These are phyloP conservation scores for Ophonus ardosiacus DNA, from an alignment of 2,888 invertebrate genomes.

Conservation along the genomic window DNA sequence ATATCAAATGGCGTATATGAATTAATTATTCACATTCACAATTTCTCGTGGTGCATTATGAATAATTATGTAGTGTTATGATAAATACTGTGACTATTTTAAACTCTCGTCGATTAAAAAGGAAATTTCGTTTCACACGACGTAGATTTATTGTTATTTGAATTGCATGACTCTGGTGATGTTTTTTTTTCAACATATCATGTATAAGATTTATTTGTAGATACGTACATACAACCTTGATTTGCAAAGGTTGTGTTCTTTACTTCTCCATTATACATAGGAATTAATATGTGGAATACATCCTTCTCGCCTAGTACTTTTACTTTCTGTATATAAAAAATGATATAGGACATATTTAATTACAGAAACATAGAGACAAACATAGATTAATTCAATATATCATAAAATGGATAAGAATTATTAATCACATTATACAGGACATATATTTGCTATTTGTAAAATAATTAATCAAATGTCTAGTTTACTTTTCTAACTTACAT, in stretches of 20 bases:
- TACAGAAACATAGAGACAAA: neutral
- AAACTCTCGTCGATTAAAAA: neutral
- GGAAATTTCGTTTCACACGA: constrained; percentile 15
- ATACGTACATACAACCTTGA: constrained; percentile 4
- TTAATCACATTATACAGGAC: neutral
- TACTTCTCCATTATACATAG: constrained; percentile 2
- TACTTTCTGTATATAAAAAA: neutral
- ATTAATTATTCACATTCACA: too few relatives aligned
- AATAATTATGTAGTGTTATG: neutral
- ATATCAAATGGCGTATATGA: too few relatives aligned
- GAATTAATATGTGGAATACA: neutral
- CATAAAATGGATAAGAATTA: neutral
- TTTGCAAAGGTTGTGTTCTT: constrained; percentile 1
- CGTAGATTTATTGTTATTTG: constrained; percentile 27
- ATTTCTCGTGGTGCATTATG: too few relatives aligned
- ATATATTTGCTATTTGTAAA: too few relatives aligned
- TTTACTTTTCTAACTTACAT: too few relatives aligned
- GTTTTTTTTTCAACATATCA: neutral
- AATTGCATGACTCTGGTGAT: constrained; percentile 19
- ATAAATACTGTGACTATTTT: neutral
- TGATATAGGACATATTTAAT: neutral
- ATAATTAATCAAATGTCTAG: too few relatives aligned
- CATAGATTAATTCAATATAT: neutral
- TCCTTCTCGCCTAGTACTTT: constrained; percentile 2
- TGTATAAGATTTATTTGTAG: constrained; percentile 8